A percentile compares a stretch with the other conserved stretches of the same genome.
Conservation (phyloP, 2,113 vertebrate genomes). For the Lamprotornis superbus region DNA sequence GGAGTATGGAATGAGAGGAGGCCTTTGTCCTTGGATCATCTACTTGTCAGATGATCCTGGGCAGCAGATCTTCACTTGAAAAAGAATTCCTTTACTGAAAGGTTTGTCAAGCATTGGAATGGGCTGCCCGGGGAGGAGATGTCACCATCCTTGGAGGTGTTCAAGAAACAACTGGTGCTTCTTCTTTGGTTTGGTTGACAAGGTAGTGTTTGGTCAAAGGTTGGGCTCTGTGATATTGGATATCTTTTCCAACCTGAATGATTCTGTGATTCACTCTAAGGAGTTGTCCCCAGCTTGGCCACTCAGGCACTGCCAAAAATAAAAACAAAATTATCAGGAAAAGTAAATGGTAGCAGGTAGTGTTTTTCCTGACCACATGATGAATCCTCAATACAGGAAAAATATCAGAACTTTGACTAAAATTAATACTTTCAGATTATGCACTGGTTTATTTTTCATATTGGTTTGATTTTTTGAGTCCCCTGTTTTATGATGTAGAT, state of each 20-base stretch:
- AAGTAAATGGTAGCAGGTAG: neutral
- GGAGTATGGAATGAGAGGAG: neutral
- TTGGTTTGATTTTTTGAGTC: neutral
- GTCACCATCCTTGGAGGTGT: neutral
- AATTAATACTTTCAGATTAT: neutral
- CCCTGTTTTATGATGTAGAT: neutral
- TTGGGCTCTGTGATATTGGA: rapidly evolving
- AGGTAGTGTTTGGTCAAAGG: neutral
- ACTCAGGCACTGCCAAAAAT: neutral
- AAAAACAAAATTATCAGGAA: neutral
- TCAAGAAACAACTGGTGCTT: neutral
- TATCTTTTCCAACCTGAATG: neutral
- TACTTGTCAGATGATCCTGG: neutral
- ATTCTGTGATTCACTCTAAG: neutral
- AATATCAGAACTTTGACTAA: neutral
- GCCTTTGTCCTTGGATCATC: neutral
- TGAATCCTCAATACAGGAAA: neutral
- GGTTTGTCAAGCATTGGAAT: neutral
- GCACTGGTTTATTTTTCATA: neutral
- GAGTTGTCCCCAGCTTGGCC: neutral
- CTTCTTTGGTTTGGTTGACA: neutral
- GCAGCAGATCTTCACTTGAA: neutral
- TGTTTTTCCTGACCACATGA: neutral
- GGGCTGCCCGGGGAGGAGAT: neutral
- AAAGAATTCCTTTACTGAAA: neutral